Evolutionary conservation across 2,888 invertebrate genomes (phyloP), one percentile per base, ranked within the genome.

Genomic region (Rhopalosiphum nymphaeae): DNA sequence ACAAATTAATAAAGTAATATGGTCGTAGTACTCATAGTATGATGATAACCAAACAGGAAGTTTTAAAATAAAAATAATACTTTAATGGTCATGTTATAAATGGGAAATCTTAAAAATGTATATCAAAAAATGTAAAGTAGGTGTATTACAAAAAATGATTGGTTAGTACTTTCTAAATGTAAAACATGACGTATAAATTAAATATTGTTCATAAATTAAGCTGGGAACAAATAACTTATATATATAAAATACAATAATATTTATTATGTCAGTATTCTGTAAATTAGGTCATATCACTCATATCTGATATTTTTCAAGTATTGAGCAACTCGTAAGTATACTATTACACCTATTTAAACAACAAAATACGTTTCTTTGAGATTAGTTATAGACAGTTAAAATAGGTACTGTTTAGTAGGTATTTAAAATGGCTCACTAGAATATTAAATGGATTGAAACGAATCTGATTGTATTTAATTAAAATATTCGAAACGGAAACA

Each of bases 141-240:
- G 21, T 2, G 7, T 42, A 78, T 36, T 36, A 78, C 9, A 36
- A 36, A 78, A 36, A 21, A 53, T 4, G 21, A 78, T 36, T 78
- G 36, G 78, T 21, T 9, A 78, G 36, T 78, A 78, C 78, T 78
- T 90, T 90, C 90, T 67, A 90, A 90, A 89, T 44, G 57, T 29
- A 89, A 57, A 57, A 90, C 67, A 90, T 90, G 90, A 46, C 46
- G 29, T 49, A 25, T 90, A 49, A 61, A 90, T 46, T 90, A 67
- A 53, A 67, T 67, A 67, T 61, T 42, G 29, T 57, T 56, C 56
- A 42, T 56, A 36, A 57, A 57, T 78, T 78, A 78, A 78, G 36
- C 78, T 78, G 78, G 36, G 78, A 78, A 42, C 21, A 78, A 78
- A 78, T 36, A 36, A 42, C 21, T 36, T 36, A 67, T 21, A 78